Base-by-base conservation (phyloP, 2,888 invertebrate genomes). In the Cataglyphis rosenhaueri region DNA sequence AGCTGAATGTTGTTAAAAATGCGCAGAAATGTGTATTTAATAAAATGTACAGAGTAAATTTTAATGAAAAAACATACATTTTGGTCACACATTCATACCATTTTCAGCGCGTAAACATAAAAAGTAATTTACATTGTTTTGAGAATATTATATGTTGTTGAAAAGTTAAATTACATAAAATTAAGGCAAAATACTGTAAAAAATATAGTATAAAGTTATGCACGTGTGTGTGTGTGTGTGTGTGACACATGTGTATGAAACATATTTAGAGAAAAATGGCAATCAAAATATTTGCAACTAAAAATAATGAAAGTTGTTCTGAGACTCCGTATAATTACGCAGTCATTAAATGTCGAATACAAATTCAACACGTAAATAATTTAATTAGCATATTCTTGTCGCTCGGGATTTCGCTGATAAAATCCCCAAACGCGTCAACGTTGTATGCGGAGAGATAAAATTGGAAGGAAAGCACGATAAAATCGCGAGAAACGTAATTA, bases 401-500 rank as follows among this genome's bases (percentile, higher is more conserved):
- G n/a, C 41, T 76, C 21, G 15, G 21, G 35, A n/a, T 38, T 29
- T 6, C 10, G 15, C 29, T n/a, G 29, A 59, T 57, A 57, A 68
- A 70, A 44, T 70, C 29, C 15, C 59, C 5, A 68, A 59, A 78
- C 21, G 18, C n/a, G 71, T 70, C 71, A 29, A 41, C 59, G 65
- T 65, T 52, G 66, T 10, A 52, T 6, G 32, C 18, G 15, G 41
- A 55, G 41, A n/a, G 41, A 59, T 70, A 78, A 78, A 78, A 32
- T 41, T 38, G 44, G 32, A 25, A 12, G 18, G 71, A 35, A 59
- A 35, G 57, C 41, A 35, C 32, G 48, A 18, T 59, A 79, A 79
- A 59, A 70, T 79, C 71, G 21, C 41, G 21, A 41, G 71, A 18
- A 41, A 71, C 71, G 70, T 44, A 79, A 79, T 79, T 79, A 79